These are phyloP conservation scores for Parazoanthus swiftii DNA, from an alignment of 92 coral and sea anemone species.

Conservation along the genomic window DNA sequence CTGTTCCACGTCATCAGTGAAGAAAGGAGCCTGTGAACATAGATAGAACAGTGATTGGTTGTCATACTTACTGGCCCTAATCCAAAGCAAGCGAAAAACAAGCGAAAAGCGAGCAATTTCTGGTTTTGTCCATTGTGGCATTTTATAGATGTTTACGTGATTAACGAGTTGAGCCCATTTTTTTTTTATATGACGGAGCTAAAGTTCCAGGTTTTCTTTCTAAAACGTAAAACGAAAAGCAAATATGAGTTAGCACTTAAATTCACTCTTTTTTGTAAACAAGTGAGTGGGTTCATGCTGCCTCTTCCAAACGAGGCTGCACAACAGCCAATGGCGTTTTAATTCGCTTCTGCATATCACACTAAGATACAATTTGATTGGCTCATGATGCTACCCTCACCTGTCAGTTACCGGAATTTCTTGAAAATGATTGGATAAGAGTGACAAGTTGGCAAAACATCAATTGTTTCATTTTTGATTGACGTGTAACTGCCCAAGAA, in stretches of 20 bases:
- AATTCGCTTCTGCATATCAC: neutral
- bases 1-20: no score
- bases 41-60: neutral
- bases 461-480: conserved; percentile 40
- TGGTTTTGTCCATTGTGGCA: neutral
- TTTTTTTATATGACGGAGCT: no score
- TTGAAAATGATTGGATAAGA: conserved; percentile 58
- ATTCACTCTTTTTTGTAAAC: no score
- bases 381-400: conserved; percentile 12
- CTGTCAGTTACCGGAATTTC: conserved; percentile 58
- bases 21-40: no score
- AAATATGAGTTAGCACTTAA: no score
- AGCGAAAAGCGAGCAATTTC: neutral
- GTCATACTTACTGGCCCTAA: neutral
- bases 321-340: neutral
- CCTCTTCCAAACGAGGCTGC: conserved; percentile 29
- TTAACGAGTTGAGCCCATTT: no score
- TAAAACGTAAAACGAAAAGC: no score
- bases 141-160: no score
- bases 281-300: neutral
- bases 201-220: no score
- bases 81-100: no score
- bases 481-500: conserved; percentile 20
- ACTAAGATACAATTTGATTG: conserved; percentile 45
- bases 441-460: conserved; percentile 10